Percentiles rank a stretch among this genome's conserved stretches.
These are phyloP conservation scores for Tragelaphus strepsiceros DNA, from an alignment of 2,113 vertebrate species.

Conservation along the genomic window DNA sequence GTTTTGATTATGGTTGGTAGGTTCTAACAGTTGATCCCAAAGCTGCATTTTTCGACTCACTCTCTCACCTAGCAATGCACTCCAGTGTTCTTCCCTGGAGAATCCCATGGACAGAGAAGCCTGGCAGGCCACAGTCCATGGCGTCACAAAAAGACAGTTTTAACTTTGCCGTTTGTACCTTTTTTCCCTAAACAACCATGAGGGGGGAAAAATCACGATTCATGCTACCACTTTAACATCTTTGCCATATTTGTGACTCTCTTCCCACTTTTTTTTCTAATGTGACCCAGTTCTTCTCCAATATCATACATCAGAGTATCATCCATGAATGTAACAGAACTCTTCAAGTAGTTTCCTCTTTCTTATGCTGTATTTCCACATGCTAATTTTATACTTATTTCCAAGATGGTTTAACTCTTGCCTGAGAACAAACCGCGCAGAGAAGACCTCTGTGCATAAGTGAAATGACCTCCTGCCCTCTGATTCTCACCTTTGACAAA, in stretches of 20 bases:
- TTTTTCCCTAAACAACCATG: neutral
- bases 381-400: neutral
- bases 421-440: neutral
- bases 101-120: too few relatives aligned
- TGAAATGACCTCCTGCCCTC: neutral
- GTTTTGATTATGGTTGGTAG: neutral
- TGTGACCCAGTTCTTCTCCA: neutral
- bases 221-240: neutral
- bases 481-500: neutral
- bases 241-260: neutral
- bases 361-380: neutral
- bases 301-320: neutral
- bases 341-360: neutral
- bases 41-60: neutral
- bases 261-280: neutral
- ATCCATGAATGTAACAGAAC: neutral
- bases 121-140: too few relatives aligned
- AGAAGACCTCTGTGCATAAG: neutral
- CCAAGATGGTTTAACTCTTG: neutral
- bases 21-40: neutral
- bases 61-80: neutral
- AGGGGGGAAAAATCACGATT: fast-evolving
- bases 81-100: too few relatives aligned
- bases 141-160: neutral
- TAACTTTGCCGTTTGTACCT: neutral